Percentiles rank a stretch among this genome's conserved stretches.
phyloP scores from a whole-genome alignment of 2,113 vertebrate species.

The Vidua macroura region DNA sequence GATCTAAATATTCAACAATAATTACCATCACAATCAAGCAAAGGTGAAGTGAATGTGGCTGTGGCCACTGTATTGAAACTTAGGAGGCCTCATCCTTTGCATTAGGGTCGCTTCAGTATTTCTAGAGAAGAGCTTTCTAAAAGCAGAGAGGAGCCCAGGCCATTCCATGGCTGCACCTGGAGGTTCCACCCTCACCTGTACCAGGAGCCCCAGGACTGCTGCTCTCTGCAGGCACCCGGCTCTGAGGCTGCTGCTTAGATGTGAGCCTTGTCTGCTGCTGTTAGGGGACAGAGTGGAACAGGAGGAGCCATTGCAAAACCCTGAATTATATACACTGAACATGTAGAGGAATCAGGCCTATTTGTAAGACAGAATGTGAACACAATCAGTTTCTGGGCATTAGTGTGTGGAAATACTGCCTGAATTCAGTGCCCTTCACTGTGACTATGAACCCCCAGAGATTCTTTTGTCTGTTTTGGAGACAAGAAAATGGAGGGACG shows the following conservation, averaged over 20 bases:
- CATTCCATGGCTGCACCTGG: fast-evolving
- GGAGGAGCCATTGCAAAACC: background rate
- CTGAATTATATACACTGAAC: background rate
- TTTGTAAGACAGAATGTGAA: background rate
- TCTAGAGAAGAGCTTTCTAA: background rate
- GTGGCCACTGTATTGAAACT: fast-evolving
- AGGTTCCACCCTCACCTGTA: background rate
- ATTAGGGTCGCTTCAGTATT: background rate
- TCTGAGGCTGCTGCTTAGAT: background rate
- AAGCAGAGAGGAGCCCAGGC: background rate
- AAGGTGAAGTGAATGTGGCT: background rate
- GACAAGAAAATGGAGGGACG: background rate
- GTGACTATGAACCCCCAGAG: background rate
- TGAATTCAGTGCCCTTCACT: background rate
- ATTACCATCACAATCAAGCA: background rate
- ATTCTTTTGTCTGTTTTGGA: background rate
- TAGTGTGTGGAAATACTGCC: background rate
- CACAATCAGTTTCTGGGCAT: background rate
- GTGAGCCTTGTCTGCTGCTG: background rate
- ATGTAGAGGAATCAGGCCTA: background rate
- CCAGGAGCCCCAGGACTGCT: background rate
- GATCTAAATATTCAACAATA: background rate
- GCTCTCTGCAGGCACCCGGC: background rate
- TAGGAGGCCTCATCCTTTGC: background rate
- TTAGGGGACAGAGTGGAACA: background rate